phyloP scores from a whole-genome alignment of 2,888 invertebrate genomes.

The Hoplodrina ambigua region DNA sequence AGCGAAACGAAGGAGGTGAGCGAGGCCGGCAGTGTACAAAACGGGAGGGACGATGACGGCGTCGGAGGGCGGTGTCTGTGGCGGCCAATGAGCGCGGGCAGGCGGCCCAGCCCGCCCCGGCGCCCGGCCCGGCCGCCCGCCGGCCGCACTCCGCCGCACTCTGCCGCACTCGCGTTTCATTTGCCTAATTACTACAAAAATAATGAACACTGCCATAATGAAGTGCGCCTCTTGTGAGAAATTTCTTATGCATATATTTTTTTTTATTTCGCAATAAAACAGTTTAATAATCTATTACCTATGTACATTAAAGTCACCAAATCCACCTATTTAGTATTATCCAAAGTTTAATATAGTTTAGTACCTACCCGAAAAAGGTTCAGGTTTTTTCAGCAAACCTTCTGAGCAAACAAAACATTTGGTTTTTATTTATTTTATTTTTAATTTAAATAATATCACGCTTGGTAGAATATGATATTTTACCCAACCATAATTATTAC shows the following conservation, averaged over 20 bases:
- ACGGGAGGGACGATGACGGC: slow-evolving; percentile 69
- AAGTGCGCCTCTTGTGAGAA: slow-evolving; percentile 66
- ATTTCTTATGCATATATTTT: slow-evolving; percentile 24
- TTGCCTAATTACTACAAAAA: slow-evolving; percentile 88
- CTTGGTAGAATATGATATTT: too few species aligned
- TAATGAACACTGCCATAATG: slow-evolving; percentile 82
- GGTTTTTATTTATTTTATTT: too few species aligned
- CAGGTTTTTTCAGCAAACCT: neutral
- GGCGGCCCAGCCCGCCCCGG: slow-evolving; percentile 56
- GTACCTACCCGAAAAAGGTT: neutral
- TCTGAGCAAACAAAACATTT: too few species aligned
- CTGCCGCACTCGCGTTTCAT: slow-evolving; percentile 79
- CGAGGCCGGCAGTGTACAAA: slow-evolving; percentile 62
- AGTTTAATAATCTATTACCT: slow-evolving; percentile 10
- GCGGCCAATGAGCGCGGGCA: slow-evolving; percentile 75
- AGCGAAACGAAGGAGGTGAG: slow-evolving; percentile 65
- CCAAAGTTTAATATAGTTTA: neutral
- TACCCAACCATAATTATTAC: too few species aligned
- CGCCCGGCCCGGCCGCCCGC: slow-evolving; percentile 73
- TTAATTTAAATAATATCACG: too few species aligned
- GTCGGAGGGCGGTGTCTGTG: slow-evolving; percentile 70
- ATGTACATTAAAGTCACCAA: slow-evolving; percentile 2
- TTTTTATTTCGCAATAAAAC: slow-evolving; percentile 23
- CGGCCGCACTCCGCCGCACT: slow-evolving; percentile 74
- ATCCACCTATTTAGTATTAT: slow-evolving; percentile 6